These are phyloP conservation scores for Spea hammondii DNA, from an alignment of 2,797 vertebrate genomes.

Conservation along the genomic window DNA sequence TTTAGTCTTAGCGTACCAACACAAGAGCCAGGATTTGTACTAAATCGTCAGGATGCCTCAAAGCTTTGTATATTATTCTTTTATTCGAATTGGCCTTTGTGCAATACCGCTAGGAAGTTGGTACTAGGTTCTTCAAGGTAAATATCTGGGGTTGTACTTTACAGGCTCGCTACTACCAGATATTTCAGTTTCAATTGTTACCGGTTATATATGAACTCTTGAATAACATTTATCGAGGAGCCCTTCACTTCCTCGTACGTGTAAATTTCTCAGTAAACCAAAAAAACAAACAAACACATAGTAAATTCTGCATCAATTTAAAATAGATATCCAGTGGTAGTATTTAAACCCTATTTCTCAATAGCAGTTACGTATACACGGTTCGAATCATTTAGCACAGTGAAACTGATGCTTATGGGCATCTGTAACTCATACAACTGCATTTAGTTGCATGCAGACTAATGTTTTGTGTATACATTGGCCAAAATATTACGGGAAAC, in stretches of 20 bases:
- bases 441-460: conserved; percentile 43
- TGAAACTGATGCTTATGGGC: background rate
- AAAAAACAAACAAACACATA: background rate
- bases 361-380: background rate
- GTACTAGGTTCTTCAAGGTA: conserved; percentile 12
- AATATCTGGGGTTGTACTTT: conserved; percentile 1
- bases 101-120: background rate
- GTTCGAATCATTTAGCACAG: background rate
- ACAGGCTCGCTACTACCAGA: background rate
- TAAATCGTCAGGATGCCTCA: conserved; percentile 26
- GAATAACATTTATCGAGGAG: background rate
- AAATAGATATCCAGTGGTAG: background rate
- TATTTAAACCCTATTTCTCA: background rate
- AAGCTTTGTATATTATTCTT: conserved; percentile 2
- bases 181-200: background rate
- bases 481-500: conserved; percentile 29
- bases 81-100: conserved; percentile 25
- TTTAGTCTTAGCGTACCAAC: conserved; percentile 15
- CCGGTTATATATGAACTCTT: background rate
- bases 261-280: background rate
- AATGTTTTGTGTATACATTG: conserved; percentile 36
- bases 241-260: background rate
- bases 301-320: background rate
- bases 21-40: conserved; percentile 9
- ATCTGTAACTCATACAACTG: conserved; percentile 20